Conservation (phyloP, 2,888 invertebrate species). For the Meteorus cinctellus region DNA sequence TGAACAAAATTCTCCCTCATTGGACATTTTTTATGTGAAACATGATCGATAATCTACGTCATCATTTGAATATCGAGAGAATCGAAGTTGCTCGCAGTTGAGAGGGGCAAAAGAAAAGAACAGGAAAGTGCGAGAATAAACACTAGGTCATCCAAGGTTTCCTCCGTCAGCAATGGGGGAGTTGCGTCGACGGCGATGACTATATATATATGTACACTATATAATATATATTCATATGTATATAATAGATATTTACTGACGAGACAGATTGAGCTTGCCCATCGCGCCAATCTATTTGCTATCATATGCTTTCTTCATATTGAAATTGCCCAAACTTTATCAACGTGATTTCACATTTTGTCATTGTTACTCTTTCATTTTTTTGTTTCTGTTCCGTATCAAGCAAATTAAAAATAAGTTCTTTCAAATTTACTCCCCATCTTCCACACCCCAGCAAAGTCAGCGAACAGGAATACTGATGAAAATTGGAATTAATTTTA, state of each 20-base stretch:
- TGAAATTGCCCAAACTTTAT: conserved; percentile 6
- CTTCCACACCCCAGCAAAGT: neutral
- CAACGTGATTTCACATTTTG: conserved; percentile 11
- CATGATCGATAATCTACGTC: neutral
- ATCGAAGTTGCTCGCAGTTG: no score
- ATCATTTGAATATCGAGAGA: no score
- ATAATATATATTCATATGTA: neutral
- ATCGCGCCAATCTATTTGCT: neutral
- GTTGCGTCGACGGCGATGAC: neutral
- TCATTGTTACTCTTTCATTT: neutral
- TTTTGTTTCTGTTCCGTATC: neutral
- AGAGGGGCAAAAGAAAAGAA: no score
- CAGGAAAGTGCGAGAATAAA: no score
- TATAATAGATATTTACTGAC: conserved; percentile 30
- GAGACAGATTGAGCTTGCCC: conserved; percentile 33
- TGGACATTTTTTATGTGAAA: neutral
- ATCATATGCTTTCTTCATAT: neutral
- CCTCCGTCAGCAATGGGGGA: neutral
- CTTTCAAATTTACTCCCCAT: neutral
- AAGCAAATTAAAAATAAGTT: neutral
- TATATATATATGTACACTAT: neutral
- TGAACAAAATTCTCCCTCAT: neutral
- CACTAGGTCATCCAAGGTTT: neutral
- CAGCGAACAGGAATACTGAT: neutral
- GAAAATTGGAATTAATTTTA: neutral